Evolutionary conservation across 1,140 invertebrate genomes (phyloP), one percentile per base, ranked within the genome.

Genomic region (Trinorchestia longiramus): DNA sequence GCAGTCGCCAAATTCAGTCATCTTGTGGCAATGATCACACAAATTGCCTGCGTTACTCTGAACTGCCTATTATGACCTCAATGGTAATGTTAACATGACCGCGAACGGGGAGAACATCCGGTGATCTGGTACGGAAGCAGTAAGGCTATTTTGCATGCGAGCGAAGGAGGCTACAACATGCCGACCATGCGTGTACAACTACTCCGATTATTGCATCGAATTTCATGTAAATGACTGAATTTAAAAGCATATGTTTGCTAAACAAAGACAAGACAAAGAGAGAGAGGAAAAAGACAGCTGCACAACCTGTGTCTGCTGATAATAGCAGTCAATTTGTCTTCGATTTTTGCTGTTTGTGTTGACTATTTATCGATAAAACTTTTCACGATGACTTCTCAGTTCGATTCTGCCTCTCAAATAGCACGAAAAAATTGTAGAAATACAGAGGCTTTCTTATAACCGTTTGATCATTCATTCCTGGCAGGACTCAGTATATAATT

Each of bases 21-120:
- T 90, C 88, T 90, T 90, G 41, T 90, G 88, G n/a, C 43, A 90
- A 90, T 90, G 41, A 43, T 41, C 88, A 41, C n/a, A 43, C 36
- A 90, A 90, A 90, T 90, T 90, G 88, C 4, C 41, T 15, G n/a
- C 43, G 43, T 90, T 90, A 90, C 88, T 15, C 43, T 43, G 23
- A 90, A 42, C 41, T 43, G 88, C n/a, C 41, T 43, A 90, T 90
- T 90, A 90, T 90, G 88, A 90, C n/a, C 43, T 42, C 43, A 90
- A 90, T 90, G 88, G 88, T 90, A 42, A 90, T 90, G 88, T 90
- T 90, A 90, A 90, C 88, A 90, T 42, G 88, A 28, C 88, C 43
- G 88, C 88, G 88, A 42, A 90, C 43, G 88, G 88, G 41, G 88
- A 4, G n/a, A 90, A 43, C 88, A 90, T 90, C 88, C 88, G 88